Evolutionary conservation across 2,888 invertebrate species (phyloP).

Genomic region (Formica aserva): DNA sequence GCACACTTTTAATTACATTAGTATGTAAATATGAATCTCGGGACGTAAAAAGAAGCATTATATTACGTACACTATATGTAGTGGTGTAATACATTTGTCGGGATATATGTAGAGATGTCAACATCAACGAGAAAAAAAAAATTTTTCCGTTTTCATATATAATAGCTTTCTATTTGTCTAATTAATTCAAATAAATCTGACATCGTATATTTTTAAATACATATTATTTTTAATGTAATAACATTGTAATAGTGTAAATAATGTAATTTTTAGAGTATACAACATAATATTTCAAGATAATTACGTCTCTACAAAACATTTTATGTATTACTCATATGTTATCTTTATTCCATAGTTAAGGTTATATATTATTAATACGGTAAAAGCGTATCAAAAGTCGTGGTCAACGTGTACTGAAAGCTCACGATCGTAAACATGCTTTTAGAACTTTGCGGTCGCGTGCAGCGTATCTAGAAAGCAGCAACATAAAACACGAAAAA

Average conservation of each 20-base stretch:
- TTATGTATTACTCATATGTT: background rate
- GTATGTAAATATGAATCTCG: background rate
- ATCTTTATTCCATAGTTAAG: background rate
- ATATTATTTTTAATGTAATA: background rate
- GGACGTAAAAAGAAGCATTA: background rate
- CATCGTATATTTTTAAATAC: background rate
- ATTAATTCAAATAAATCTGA: background rate
- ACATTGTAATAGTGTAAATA: background rate
- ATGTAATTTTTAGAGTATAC: background rate
- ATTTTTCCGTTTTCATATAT: background rate
- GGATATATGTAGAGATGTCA: background rate
- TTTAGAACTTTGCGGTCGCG: conserved; percentile 34
- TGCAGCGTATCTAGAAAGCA: conserved; percentile 42
- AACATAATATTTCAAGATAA: conserved; percentile 1
- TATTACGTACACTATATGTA: background rate
- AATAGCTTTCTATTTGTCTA: background rate
- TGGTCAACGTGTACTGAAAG: conserved; percentile 8
- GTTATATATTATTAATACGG: background rate
- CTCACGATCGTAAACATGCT: conserved; percentile 11
- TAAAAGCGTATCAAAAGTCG: background rate
- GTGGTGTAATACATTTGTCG: background rate
- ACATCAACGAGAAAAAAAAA: background rate
- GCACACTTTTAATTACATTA: background rate
- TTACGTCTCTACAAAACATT: background rate
- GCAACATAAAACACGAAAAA: conserved; percentile 12